Conservation (phyloP, 2,888 invertebrate species). For the Drosophila falleni region DNA sequence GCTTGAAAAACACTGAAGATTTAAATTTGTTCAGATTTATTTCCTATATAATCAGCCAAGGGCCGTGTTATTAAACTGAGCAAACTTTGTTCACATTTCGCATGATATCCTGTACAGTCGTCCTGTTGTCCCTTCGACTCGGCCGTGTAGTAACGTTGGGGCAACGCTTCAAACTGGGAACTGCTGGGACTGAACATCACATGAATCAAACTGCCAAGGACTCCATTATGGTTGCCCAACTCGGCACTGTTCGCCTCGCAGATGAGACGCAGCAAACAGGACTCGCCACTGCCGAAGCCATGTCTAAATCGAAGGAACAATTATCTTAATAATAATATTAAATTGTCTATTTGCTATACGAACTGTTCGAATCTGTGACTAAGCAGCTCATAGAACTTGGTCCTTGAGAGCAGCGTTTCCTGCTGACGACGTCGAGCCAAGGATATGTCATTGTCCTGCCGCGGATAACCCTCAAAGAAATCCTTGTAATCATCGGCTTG, state of each 20-base stretch:
- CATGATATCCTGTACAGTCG: conserved; percentile 61
- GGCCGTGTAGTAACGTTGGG: conserved; percentile 76
- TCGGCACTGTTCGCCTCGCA: conserved; percentile 87
- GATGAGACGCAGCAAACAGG: conserved; percentile 88
- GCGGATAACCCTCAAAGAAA: conserved; percentile 60
- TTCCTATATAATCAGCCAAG: conserved; percentile 49
- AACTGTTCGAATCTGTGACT: conserved; percentile 66
- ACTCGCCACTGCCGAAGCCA: conserved; percentile 84
- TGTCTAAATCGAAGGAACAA: conserved; percentile 52
- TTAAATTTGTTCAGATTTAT: conserved; percentile 19
- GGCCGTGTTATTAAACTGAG: conserved; percentile 80
- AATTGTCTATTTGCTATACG: conserved; percentile 17
- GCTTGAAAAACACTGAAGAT: no score
- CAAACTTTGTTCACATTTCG: conserved; percentile 70
- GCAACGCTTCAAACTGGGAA: conserved; percentile 73
- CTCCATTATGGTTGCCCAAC: conserved; percentile 86
- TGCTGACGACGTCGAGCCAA: conserved; percentile 18
- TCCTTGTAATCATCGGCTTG: conserved; percentile 50
- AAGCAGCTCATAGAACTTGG: conserved; percentile 70
- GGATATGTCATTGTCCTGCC: conserved; percentile 27
- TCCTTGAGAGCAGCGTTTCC: conserved; percentile 65
- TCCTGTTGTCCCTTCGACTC: conserved; percentile 72
- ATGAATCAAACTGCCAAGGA: conserved; percentile 89
- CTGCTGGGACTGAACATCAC: conserved; percentile 85
- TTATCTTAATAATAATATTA: not conserved